Evolutionary conservation across 2,888 invertebrate genomes (phyloP), one percentile per base, ranked within the genome.

Genomic region (Cynaeus angustus): DNA sequence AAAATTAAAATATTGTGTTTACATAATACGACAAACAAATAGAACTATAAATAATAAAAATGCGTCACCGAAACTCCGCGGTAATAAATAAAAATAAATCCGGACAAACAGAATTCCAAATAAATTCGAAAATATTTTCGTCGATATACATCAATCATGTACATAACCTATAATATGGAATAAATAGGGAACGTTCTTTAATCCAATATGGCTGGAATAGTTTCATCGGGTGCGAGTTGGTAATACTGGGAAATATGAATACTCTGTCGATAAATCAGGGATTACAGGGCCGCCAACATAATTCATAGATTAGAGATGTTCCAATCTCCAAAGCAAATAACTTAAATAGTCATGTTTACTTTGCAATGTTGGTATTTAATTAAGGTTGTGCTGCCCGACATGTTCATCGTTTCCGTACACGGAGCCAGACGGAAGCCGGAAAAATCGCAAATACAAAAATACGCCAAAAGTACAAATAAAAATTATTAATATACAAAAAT

Each of bases 301-400:
- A 83, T 81, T 83, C 82, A 83, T 79, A 82, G 83, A 84, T 83
- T 84, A 82, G 79, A 82, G 79, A 78, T 72, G 77, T 75, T 75
- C 67, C 75, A 75, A 81, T 78, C 80, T 73, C 74, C 74, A 77
- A 73, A 71, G 80, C 81, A 81, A 82, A 82, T 82, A 81, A 82
- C 82, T 82, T 82, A 81, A 80, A 80, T 80, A 78, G 77, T 78
- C 72, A 72, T 80, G 78, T 81, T 81, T 80, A 76, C 77, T 76
- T 78, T 77, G 68, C 74, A 67, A 68, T 80, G 79, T 78, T 78
- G 79, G 79, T 80, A 76, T 82, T 82, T 81, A 81, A 81, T 82
- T 82, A 81, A 78, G 78, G 80, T 69, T 66, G 55, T 66, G 33
- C 46, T 12, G 58, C 9, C 38, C 61, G 62, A 55, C 46, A 45